Evolutionary conservation across 1,140 invertebrate genomes (phyloP).

Genomic region (Idris sp.): DNA sequence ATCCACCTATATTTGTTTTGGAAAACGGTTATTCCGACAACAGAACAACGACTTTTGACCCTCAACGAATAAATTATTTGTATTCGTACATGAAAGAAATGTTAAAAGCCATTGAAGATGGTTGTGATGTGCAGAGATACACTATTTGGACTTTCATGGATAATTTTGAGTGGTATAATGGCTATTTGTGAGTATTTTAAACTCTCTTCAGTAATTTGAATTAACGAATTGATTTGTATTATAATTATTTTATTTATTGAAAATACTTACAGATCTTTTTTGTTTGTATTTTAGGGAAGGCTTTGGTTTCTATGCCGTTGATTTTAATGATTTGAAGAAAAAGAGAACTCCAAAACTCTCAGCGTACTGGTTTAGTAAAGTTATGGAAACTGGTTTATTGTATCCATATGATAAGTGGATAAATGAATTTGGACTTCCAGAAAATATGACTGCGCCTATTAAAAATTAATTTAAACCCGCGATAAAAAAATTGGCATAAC

Average conservation of each 20-base stretch:
- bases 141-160: constrained; percentile 86
- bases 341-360: constrained; percentile 34
- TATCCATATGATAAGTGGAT: too few relatives aligned
- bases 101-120: constrained; percentile 57
- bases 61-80: constrained; percentile 72
- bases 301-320: constrained; percentile 80
- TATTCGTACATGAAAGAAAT: constrained; percentile 78
- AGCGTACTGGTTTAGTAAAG: constrained; percentile 19
- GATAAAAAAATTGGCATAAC: too few relatives aligned
- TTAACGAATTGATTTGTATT: too few relatives aligned
- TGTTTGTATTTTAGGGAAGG: constrained; percentile 75
- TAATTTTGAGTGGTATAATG: constrained; percentile 86
- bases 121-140: constrained; percentile 82
- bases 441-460: too few relatives aligned
- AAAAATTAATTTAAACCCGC: too few relatives aligned
- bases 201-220: too few relatives aligned
- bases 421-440: too few relatives aligned
- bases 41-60: constrained; percentile 64
- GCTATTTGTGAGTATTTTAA: constrained; percentile 82
- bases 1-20: constrained; percentile 82
- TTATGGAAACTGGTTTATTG: constrained; percentile 13
- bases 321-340: constrained; percentile 78
- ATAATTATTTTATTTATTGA: too few relatives aligned
- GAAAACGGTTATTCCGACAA: constrained; percentile 82
- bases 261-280: too few relatives aligned